phyloP scores from a whole-genome alignment of 2,797 vertebrate species.

The Argya squamiceps region DNA sequence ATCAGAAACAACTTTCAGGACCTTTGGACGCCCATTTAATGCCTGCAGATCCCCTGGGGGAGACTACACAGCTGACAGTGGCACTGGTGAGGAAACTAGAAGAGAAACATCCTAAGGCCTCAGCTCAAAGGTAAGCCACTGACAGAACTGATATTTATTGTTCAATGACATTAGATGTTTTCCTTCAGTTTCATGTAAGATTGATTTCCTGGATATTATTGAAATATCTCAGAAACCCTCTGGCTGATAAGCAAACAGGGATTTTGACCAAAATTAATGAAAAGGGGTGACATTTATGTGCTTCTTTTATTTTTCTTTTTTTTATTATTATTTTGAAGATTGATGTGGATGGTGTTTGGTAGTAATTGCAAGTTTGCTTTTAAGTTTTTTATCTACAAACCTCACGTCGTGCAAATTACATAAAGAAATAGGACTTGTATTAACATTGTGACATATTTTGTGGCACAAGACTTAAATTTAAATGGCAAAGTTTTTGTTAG shows the following conservation, averaged over 20 bases:
- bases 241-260: slow-evolving; percentile 82
- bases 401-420: background rate
- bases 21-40: slow-evolving; percentile 68
- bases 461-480: background rate
- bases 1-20: slow-evolving; percentile 69
- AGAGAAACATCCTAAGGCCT: slow-evolving; percentile 85
- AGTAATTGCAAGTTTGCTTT: background rate
- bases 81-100: slow-evolving; percentile 84
- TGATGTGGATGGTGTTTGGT: slow-evolving; percentile 6
- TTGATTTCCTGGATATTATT: slow-evolving; percentile 91
- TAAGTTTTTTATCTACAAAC: background rate
- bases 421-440: background rate
- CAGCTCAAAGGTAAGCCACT: slow-evolving; percentile 89
- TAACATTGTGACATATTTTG: background rate
- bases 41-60: slow-evolving; percentile 73
- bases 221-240: slow-evolving; percentile 92
- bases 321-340: slow-evolving; percentile 30
- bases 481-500: background rate
- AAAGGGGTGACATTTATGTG: slow-evolving; percentile 72
- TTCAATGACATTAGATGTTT: slow-evolving; percentile 97
- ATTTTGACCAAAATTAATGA: slow-evolving; percentile 73
- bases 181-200: slow-evolving; percentile 96
- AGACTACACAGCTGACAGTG: slow-evolving; percentile 81
- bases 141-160: slow-evolving; percentile 92
- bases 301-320: background rate